phyloP scores from a whole-genome alignment of 92 coral and sea anemone genomes.

The Parazoanthus darwini region DNA sequence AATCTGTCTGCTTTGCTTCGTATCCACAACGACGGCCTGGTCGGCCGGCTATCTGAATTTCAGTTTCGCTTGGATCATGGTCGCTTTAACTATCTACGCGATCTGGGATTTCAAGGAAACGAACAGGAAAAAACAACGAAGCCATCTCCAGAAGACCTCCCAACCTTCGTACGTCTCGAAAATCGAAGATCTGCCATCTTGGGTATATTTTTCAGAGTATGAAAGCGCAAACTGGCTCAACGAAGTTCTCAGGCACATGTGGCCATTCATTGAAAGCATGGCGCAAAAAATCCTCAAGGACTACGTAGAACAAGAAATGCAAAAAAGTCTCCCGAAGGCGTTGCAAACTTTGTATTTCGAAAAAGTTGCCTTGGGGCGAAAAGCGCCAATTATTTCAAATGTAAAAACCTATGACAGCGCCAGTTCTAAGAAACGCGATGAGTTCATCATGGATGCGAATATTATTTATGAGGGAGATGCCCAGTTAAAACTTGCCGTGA shows the following conservation, averaged over 20 bases:
- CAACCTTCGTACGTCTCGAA: conserved; percentile 62
- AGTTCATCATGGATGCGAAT: conserved; percentile 81
- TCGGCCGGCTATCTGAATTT: conserved; percentile 57
- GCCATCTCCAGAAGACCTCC: conserved; percentile 50
- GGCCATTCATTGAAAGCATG: conserved; percentile 87
- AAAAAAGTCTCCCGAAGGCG: conserved; percentile 69
- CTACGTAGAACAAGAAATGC: conserved; percentile 82
- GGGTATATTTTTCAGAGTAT: conserved; percentile 69
- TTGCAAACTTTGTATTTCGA: conserved; percentile 78
- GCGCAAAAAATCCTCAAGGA: conserved; percentile 70
- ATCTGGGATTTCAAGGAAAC: conserved; percentile 66
- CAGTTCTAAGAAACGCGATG: conserved; percentile 43
- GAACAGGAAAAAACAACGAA: conserved; percentile 47
- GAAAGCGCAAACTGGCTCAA: conserved; percentile 88
- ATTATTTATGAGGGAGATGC: conserved; percentile 89
- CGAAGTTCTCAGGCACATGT: conserved; percentile 70
- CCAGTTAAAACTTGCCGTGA: conserved; percentile 67
- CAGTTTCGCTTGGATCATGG: conserved; percentile 77
- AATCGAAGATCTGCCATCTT: conserved; percentile 66
- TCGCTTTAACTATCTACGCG: conserved; percentile 48
- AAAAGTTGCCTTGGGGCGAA: conserved; percentile 82
- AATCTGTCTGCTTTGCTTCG: conserved; percentile 42
- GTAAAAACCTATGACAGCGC: conserved; percentile 63
- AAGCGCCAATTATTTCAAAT: conserved; percentile 77
- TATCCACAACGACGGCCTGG: conserved; percentile 55